These are phyloP conservation scores for Ophonus ardosiacus DNA, from an alignment of 2,888 invertebrate genomes.

Conservation along the genomic window DNA sequence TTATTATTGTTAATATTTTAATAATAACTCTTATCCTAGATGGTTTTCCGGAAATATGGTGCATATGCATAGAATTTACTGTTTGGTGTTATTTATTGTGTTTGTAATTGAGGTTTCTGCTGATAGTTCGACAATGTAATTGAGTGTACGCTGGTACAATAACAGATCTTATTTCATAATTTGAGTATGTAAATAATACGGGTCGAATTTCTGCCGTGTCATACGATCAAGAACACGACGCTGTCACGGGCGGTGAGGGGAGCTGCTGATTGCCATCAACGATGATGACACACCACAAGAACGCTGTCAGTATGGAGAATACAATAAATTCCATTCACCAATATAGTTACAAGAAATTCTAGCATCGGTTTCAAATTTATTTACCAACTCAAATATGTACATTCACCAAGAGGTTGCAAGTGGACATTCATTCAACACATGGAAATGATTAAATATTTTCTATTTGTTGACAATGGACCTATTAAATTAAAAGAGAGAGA, in stretches of 20 bases:
- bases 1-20: no score
- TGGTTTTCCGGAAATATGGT: no score
- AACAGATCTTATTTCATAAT: conserved; percentile 46
- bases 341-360: background rate
- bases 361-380: background rate
- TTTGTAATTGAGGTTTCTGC: background rate
- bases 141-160: conserved; percentile 11
- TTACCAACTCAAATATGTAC: no score
- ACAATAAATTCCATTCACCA: background rate
- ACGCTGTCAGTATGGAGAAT: background rate
- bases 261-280: background rate
- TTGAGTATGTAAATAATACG: conserved; percentile 43
- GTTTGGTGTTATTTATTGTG: background rate
- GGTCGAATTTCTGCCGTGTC: conserved; percentile 17
- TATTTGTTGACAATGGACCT: no score
- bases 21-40: no score
- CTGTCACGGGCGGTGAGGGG: background rate
- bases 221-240: conserved; percentile 19
- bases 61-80: no score
- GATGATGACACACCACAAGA: conserved; percentile 27
- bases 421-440: no score
- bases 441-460: no score
- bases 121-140: background rate
- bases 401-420: no score
- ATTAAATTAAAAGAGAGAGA: no score